These are phyloP conservation scores for Pao palembangensis DNA, from an alignment of 2,113 vertebrate genomes.

Conservation along the genomic window DNA sequence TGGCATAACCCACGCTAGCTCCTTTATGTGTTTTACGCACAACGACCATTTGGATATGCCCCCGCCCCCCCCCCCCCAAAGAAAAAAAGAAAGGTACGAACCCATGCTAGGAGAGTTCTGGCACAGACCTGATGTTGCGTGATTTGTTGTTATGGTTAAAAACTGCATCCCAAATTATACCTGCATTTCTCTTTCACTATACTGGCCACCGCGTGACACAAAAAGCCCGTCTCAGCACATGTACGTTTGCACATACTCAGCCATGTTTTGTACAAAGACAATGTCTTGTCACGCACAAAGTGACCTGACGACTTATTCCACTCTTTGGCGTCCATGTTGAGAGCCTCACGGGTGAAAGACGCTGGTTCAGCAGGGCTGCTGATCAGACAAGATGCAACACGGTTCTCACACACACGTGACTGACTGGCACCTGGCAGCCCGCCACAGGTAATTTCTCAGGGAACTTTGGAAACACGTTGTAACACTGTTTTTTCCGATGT, in stretches of 20 bases:
- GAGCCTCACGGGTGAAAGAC: slow-evolving; percentile 19
- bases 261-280: slow-evolving; percentile 2
- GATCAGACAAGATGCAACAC: slow-evolving; percentile 59
- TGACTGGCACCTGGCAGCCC: slow-evolving; percentile 23
- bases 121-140: slow-evolving; percentile 48
- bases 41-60: slow-evolving; percentile 6
- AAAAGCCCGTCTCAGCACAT: slow-evolving; percentile 33
- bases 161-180: slow-evolving; percentile 53
- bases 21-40: slow-evolving; percentile 1
- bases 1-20: slow-evolving; percentile 53
- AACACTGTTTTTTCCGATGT: neutral
- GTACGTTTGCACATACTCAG: slow-evolving; percentile 25
- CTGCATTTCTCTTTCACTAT: slow-evolving; percentile 25
- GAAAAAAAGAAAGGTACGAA: slow-evolving; percentile 22
- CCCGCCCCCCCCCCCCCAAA: no score
- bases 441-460: slow-evolving; percentile 37
- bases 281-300: slow-evolving; percentile 11
- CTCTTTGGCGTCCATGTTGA: slow-evolving; percentile 15
- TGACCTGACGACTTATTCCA: slow-evolving; percentile 15
- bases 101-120: slow-evolving; percentile 41
- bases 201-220: slow-evolving; percentile 49
- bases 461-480: slow-evolving; percentile 34
- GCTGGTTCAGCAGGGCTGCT: slow-evolving; percentile 27
- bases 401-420: slow-evolving; percentile 38
- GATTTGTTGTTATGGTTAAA: slow-evolving; percentile 50